Percentiles rank a stretch among this genome's conserved stretches.
These are phyloP conservation scores for Zootermopsis nevadensis DNA, from an alignment of 2,888 invertebrate species.

Conservation along the genomic window DNA sequence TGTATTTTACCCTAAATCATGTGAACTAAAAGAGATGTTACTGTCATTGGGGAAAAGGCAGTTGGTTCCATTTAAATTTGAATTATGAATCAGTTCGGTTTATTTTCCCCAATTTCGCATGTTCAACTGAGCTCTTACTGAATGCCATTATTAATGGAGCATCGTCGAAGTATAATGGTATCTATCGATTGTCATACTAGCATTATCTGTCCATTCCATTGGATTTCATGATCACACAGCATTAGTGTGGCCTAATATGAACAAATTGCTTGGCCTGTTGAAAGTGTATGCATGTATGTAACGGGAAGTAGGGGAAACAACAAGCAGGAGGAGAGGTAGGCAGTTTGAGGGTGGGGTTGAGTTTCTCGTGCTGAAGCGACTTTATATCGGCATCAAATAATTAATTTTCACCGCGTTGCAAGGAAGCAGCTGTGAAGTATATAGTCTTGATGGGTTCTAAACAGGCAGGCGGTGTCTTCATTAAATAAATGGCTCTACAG, in stretches of 20 bases:
- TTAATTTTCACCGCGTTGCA: conserved; percentile 26
- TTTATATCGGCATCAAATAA: conserved; percentile 18
- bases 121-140: conserved; percentile 24
- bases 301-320: neutral
- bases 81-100: conserved; percentile 36
- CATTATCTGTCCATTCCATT: conserved; percentile 47
- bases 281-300: conserved; percentile 23
- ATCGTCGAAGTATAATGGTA: conserved; percentile 32
- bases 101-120: conserved; percentile 41
- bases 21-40: neutral
- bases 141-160: conserved; percentile 39
- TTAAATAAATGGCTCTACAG: conserved; percentile 15
- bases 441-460: conserved; percentile 4
- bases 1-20: neutral
- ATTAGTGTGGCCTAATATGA: conserved; percentile 46
- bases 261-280: conserved; percentile 44
- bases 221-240: conserved; percentile 47
- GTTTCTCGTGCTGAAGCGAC: neutral
- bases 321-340: neutral
- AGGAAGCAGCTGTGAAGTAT: conserved; percentile 29
- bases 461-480: conserved; percentile 25
- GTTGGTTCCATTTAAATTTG: conserved; percentile 30
- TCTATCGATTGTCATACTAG: conserved; percentile 30
- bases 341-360: neutral
- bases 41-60: neutral